Evolutionary conservation across 2,888 invertebrate genomes (phyloP), one percentile per base, ranked within the genome.

Genomic region (Chorisops tibialis): DNA sequence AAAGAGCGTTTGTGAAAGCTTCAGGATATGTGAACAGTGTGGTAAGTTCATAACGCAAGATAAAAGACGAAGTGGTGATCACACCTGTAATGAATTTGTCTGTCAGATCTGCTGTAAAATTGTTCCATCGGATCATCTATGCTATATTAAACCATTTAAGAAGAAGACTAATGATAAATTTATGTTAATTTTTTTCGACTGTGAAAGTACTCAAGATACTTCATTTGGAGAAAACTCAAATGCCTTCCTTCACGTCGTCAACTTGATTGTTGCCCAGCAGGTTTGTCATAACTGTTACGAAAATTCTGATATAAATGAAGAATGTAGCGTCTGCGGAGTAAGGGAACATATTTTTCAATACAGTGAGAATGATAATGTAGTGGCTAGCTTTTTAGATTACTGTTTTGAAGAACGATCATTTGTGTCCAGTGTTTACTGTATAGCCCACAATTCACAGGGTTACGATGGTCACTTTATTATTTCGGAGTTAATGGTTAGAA

Each of bases 371-470:
- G 18, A 45, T 11, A 45, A 45, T 18, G 45, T 45, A n/a, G 16
- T 45, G 11, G 4, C 14, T 7, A 16, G 18, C n/a, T 45, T 45
- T 18, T 45, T 45, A 45, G 45, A 45, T 45, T 45, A 45, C 45
- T 45, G 45, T 18, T 45, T 45, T 18, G 19, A 45, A 45, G 19
- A 11, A 5, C 45, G 45, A 16, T 11, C 9, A 16, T 45, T 45
- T 45, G 9, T 45, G 16, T 45, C 16, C n/a, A 19, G 18, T 18
- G 18, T 45, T 16, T 45, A 16, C 18, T 45, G 24, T 11, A 45
- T 16, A 45, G 60, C 51, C 18, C 60, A 60, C 37, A 51, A 60
- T 51, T 47, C 43, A 18, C 60, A 60, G 49, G 45, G 45, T 18
- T 45, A 18, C 30, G 51, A 60, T 11, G 49, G 39, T n/a, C n/a